Evolutionary conservation across 2,113 vertebrate genomes (phyloP).

Genomic region (Passer domesticus): DNA sequence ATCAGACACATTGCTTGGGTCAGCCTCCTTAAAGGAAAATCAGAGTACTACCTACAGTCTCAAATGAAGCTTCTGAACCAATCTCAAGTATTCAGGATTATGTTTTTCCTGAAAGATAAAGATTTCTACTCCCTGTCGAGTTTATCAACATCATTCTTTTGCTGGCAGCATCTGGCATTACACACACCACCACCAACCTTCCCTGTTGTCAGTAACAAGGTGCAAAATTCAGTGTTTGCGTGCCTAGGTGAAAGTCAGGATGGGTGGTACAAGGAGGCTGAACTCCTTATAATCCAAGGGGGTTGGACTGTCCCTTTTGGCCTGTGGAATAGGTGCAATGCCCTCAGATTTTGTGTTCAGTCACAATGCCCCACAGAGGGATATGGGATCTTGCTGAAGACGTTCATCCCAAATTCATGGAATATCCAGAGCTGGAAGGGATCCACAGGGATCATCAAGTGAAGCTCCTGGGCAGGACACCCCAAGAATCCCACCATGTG

Average conservation of each 20-base stretch:
- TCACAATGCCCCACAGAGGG: background rate
- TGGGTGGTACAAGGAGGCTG: background rate
- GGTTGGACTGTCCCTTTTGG: background rate
- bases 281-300: no score
- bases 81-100: background rate
- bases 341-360: background rate
- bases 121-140: background rate
- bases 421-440: no score
- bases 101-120: background rate
- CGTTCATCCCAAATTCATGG: background rate
- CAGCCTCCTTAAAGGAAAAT: background rate
- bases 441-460: accelerated
- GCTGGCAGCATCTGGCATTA: background rate
- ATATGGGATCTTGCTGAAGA: background rate
- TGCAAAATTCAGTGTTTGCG: background rate
- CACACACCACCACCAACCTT: background rate
- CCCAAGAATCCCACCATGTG: background rate
- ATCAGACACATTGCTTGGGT: background rate
- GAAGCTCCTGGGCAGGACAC: background rate
- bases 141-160: background rate
- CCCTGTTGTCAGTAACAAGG: background rate
- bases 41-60: background rate
- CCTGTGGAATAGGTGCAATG: background rate
- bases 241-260: background rate
- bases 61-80: background rate